Conservation (phyloP, 2,113 vertebrate genomes). For the Fregetta grallaria region DNA sequence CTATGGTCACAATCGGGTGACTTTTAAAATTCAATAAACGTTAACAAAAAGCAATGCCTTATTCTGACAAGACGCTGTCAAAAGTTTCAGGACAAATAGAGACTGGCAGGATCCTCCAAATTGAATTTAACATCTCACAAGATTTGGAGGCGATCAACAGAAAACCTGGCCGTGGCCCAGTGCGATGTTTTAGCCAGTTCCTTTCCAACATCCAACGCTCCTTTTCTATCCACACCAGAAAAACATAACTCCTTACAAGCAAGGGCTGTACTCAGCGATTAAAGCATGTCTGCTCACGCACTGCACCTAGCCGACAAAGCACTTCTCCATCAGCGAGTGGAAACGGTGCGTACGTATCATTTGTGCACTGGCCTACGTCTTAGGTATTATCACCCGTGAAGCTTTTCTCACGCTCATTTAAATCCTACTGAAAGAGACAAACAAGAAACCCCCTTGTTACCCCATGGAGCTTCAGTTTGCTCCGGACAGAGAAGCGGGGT, state of each 20-base stretch:
- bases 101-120: rapidly evolving
- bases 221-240: neutral
- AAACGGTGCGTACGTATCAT: rapidly evolving
- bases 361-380: rapidly evolving
- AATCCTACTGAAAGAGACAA: neutral
- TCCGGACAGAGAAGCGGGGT: too few species aligned
- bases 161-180: neutral
- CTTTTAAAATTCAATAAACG: rapidly evolving
- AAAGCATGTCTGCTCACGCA: neutral
- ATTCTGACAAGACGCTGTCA: rapidly evolving
- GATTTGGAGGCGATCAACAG: rapidly evolving
- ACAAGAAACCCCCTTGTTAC: rapidly evolving
- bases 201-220: neutral
- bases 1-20: rapidly evolving
- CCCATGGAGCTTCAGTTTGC: rapidly evolving
- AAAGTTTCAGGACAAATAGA: neutral
- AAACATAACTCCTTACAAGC: rapidly evolving
- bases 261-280: rapidly evolving
- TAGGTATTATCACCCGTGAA: rapidly evolving
- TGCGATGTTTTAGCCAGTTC: rapidly evolving
- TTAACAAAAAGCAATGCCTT: neutral
- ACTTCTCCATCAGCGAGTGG: rapidly evolving
- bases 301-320: neutral
- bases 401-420: neutral
- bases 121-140: rapidly evolving